Percentiles rank a stretch among this genome's conserved stretches.
phyloP scores from a whole-genome alignment of 23 tunicate species.

The Trididemnum miniatum region DNA sequence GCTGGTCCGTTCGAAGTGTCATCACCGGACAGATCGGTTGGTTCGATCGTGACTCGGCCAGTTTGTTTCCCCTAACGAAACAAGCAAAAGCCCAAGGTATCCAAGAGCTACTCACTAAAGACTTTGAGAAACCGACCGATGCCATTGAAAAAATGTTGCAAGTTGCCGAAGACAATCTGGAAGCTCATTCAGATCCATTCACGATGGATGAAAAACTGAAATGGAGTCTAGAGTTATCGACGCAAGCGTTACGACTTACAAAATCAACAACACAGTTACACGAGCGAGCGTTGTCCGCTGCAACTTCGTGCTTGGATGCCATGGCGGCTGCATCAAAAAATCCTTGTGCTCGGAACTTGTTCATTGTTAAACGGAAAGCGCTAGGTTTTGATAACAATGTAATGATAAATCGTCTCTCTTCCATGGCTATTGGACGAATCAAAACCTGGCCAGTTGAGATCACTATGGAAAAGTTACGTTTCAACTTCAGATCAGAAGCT shows the following conservation, averaged over 20 bases:
- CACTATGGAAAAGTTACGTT: neutral
- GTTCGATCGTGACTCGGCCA: slow-evolving; percentile 73
- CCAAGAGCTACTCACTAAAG: slow-evolving; percentile 8
- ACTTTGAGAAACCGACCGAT: neutral
- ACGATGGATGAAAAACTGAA: slow-evolving; percentile 37
- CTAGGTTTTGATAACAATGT: neutral
- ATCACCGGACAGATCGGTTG: slow-evolving; percentile 58
- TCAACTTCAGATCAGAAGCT: slow-evolving; percentile 34
- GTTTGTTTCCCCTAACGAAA: slow-evolving; percentile 48
- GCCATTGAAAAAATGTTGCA: slow-evolving; percentile 46
- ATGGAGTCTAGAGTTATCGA: slow-evolving; percentile 73
- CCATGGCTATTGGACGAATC: neutral
- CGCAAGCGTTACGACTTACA: slow-evolving; percentile 14
- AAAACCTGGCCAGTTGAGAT: neutral
- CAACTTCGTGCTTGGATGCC: slow-evolving; percentile 23
- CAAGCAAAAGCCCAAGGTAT: slow-evolving; percentile 30
- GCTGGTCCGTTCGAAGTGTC: slow-evolving; percentile 83
- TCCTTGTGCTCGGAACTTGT: slow-evolving; percentile 58
- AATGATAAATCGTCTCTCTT: neutral
- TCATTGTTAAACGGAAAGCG: neutral
- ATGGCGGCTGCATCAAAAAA: slow-evolving; percentile 28
- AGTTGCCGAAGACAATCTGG: slow-evolving; percentile 32
- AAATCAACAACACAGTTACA: neutral
- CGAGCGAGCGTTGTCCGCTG: slow-evolving; percentile 21
- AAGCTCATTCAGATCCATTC: slow-evolving; percentile 19